A percentile compares a stretch with the other conserved stretches of the same genome.
Evolutionary conservation across 2,888 invertebrate species (phyloP).

Genomic region (Agapostemon virescens): DNA sequence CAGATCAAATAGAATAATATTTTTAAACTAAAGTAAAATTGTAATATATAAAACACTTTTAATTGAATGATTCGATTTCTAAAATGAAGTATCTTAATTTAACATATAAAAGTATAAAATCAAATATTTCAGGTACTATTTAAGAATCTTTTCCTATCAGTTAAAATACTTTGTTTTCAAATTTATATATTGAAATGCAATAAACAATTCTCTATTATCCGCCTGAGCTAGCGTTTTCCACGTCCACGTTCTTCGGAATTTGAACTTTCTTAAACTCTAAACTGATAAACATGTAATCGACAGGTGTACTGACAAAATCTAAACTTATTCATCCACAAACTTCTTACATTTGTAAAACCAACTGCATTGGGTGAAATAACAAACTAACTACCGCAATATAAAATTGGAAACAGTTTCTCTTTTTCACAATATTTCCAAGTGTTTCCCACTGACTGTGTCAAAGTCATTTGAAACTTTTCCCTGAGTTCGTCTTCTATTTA

Average conservation of each 20-base stretch:
- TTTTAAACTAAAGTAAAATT: not conserved
- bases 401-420: not conserved
- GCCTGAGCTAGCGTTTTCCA: not conserved
- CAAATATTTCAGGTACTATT: no score
- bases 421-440: not conserved
- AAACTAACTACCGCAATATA: not conserved
- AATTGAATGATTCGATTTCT: no score
- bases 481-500: not conserved
- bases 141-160: not conserved
- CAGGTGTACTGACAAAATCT: not conserved
- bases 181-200: not conserved
- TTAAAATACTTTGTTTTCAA: not conserved
- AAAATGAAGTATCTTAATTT: not conserved
- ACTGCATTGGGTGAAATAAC: not conserved
- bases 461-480: slow-evolving; percentile 1
- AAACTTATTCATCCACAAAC: not conserved
- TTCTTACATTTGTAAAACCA: not conserved
- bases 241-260: not conserved
- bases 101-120: not conserved
- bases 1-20: not conserved
- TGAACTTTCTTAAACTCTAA: not conserved
- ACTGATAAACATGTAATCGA: not conserved
- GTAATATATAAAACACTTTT: not conserved
- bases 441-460: not conserved
- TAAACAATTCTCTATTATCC: not conserved